phyloP scores from a whole-genome alignment of 2,797 vertebrate species.

The Hippopotamyrus pictus region DNA sequence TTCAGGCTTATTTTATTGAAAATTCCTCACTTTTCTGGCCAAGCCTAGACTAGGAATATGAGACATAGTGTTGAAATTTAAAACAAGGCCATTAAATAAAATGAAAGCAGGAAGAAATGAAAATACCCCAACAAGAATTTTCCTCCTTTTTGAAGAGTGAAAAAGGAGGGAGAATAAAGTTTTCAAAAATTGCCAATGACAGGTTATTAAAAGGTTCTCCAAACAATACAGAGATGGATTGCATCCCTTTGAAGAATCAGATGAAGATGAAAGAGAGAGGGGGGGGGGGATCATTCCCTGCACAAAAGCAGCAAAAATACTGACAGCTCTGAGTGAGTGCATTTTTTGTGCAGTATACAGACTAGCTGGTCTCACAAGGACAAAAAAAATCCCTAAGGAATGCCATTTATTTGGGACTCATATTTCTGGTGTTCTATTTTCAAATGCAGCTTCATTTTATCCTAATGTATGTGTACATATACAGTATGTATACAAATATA shows the following conservation, averaged over 20 bases:
- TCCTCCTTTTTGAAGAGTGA: conserved; percentile 16
- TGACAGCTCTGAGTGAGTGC: neutral
- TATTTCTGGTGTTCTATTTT: neutral
- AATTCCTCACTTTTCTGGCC: conserved; percentile 6
- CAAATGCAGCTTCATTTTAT: conserved; percentile 6
- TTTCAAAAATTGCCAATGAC: conserved; percentile 9
- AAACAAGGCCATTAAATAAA: neutral
- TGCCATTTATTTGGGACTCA: conserved; percentile 12
- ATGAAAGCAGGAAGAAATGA: neutral
- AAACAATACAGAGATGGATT: conserved; percentile 24
- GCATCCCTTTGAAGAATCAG: conserved; percentile 24
- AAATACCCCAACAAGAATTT: conserved; percentile 14
- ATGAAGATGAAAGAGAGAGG: conserved; percentile 19
- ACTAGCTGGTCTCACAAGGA: neutral
- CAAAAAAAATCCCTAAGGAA: neutral
- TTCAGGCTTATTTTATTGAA: conserved; percentile 24
- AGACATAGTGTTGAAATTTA: conserved; percentile 13
- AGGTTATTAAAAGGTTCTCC: conserved; percentile 20
- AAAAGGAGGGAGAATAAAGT: neutral
- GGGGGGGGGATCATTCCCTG: neutral
- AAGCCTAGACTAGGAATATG: conserved; percentile 1
- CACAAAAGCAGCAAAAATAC: conserved; percentile 15
- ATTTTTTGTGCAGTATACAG: neutral
- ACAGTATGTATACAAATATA: neutral
- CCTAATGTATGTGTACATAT: neutral